Evolutionary conservation across 2,888 invertebrate genomes (phyloP).

Genomic region (Atethmia centrago): DNA sequence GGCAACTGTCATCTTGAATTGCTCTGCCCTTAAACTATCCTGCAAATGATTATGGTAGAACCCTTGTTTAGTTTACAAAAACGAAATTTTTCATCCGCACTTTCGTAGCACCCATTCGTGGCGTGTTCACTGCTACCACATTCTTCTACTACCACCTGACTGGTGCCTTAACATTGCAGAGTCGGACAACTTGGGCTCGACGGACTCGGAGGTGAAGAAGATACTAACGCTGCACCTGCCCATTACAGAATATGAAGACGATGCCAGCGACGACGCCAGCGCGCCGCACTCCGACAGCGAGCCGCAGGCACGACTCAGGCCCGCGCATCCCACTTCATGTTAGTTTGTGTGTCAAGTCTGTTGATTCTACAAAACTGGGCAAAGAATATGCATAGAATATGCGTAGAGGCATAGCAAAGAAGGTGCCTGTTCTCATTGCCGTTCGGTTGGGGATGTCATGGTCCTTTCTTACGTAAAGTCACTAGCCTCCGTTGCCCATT

Average conservation of each 20-base stretch:
- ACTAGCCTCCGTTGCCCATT: neutral
- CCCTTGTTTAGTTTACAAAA: neutral
- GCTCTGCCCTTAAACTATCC: neutral
- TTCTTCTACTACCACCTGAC: slow-evolving; percentile 21
- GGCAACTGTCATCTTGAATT: neutral
- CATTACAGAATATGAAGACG: slow-evolving; percentile 98
- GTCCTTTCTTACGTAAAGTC: neutral
- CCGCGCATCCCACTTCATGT: slow-evolving; percentile 85
- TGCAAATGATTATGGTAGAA: slow-evolving; percentile 14
- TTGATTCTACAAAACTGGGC: neutral
- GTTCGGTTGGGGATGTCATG: neutral
- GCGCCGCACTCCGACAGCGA: slow-evolving; percentile 91
- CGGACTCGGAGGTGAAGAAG: slow-evolving; percentile 98
- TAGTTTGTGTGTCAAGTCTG: slow-evolving; percentile 61
- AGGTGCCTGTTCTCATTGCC: neutral
- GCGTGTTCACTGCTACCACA: slow-evolving; percentile 55
- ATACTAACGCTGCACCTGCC: slow-evolving; percentile 97
- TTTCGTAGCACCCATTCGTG: slow-evolving; percentile 48
- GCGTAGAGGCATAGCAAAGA: neutral
- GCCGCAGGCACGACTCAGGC: slow-evolving; percentile 81
- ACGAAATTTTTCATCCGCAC: slow-evolving; percentile 24
- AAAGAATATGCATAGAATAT: neutral
- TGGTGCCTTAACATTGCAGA: slow-evolving; percentile 89
- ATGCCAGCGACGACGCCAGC: slow-evolving; percentile 92
- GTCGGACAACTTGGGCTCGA: slow-evolving; percentile 98